Evolutionary conservation across 1,140 invertebrate genomes (phyloP).

Genomic region (Adelges cooleyi): DNA sequence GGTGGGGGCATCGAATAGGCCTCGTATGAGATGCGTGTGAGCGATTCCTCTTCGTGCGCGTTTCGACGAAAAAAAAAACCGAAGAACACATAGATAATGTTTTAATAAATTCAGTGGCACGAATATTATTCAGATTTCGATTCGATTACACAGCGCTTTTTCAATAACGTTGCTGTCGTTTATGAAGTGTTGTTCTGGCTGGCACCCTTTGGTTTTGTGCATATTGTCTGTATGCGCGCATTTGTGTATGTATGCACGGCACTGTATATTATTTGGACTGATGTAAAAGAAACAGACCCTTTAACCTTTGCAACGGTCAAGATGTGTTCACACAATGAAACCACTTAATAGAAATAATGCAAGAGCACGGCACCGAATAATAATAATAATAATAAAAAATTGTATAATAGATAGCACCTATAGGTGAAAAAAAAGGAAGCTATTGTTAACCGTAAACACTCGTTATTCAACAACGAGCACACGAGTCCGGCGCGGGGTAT

Average conservation of each 20-base stretch:
- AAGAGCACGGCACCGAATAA: constrained; percentile 8
- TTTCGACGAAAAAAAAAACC: no score
- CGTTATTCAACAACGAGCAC: constrained; percentile 9
- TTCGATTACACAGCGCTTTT: background rate
- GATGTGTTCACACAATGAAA: constrained; percentile 27
- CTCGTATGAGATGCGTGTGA: background rate
- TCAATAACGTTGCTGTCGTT: background rate
- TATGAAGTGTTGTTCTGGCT: background rate
- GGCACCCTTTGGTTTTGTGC: background rate
- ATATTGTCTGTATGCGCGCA: background rate
- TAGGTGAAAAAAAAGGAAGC: background rate
- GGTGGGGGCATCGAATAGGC: background rate
- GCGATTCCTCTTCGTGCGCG: background rate
- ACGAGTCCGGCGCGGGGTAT: no score
- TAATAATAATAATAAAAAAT: constrained; percentile 16
- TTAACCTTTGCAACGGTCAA: constrained; percentile 29
- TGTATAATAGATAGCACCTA: background rate
- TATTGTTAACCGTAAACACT: constrained; percentile 11
- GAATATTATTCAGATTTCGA: constrained; percentile 14
- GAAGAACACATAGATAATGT: no score
- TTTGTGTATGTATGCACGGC: background rate
- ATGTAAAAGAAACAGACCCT: constrained; percentile 24
- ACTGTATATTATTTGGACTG: background rate
- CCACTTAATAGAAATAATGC: constrained; percentile 29
- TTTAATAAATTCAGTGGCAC: constrained; percentile 1